Conservation (phyloP, 2,113 vertebrate genomes). For the Tyrannus savana region DNA sequence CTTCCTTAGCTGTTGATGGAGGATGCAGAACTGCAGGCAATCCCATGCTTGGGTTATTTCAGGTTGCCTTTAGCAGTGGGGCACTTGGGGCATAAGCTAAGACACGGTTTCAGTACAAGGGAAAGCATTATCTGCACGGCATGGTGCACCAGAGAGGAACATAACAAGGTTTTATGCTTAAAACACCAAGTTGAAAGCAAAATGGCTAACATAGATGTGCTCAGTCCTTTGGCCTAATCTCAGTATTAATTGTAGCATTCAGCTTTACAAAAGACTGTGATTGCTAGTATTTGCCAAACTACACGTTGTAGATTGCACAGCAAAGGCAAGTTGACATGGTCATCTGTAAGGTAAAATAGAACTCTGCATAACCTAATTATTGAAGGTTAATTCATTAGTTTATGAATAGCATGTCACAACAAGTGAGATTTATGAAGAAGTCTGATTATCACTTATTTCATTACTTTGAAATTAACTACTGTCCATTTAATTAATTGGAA, state of each 20-base stretch:
- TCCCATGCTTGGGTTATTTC: neutral
- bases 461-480: neutral
- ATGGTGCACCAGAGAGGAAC: neutral
- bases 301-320: neutral
- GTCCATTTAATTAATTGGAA: neutral
- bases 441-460: neutral
- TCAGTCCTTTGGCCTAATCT: neutral
- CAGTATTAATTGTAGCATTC: neutral
- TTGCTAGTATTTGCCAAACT: neutral
- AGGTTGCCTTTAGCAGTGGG: neutral
- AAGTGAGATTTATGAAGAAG: neutral
- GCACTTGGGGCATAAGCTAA: neutral
- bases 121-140: accelerated
- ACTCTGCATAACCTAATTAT: neutral
- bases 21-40: neutral
- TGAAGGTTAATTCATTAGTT: neutral
- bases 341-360: neutral
- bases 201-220: neutral
- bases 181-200: neutral
- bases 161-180: neutral
- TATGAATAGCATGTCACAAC: neutral
- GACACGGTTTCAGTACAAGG: neutral
- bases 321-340: accelerated
- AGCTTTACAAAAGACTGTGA: neutral
- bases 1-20: neutral